A percentile compares a stretch with the other conserved stretches of the same genome.
Conservation (phyloP, 2,113 vertebrate genomes). For the Tenrec ecaudatus region DNA sequence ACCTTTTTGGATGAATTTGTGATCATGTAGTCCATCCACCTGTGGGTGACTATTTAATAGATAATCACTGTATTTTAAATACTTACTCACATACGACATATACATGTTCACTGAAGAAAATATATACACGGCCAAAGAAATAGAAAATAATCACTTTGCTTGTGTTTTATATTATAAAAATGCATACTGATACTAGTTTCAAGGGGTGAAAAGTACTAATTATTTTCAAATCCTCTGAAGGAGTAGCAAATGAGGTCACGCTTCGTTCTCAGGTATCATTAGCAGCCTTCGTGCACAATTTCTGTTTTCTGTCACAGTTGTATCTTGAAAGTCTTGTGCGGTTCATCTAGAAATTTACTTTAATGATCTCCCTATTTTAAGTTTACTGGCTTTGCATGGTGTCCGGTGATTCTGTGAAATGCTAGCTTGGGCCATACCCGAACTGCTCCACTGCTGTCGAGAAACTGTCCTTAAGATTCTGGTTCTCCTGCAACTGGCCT, state of each 20-base stretch:
- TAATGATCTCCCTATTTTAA: slow-evolving; percentile 63
- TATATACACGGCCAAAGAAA: not conserved
- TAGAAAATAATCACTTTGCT: slow-evolving; percentile 10
- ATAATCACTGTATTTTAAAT: slow-evolving; percentile 13
- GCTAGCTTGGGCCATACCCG: slow-evolving; percentile 69
- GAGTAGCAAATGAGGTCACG: not conserved
- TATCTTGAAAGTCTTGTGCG: slow-evolving; percentile 80
- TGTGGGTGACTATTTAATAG: slow-evolving; percentile 21
- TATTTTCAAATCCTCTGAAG: slow-evolving; percentile 49
- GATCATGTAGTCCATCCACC: not conserved
- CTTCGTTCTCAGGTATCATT: slow-evolving; percentile 68
- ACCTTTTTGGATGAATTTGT: slow-evolving; percentile 33
- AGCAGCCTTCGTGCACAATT: slow-evolving; percentile 76
- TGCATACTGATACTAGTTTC: slow-evolving; percentile 31
- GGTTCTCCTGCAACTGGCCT: slow-evolving; percentile 30
- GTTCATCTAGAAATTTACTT: slow-evolving; percentile 79
- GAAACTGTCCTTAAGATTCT: slow-evolving; percentile 41
- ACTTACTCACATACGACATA: slow-evolving; percentile 3
- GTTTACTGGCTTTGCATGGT: slow-evolving; percentile 64
- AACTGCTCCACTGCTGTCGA: slow-evolving; percentile 23
- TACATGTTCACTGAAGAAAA: slow-evolving; percentile 1
- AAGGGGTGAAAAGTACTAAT: not conserved
- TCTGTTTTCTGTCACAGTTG: slow-evolving; percentile 77
- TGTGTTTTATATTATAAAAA: not conserved
- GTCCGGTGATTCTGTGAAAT: slow-evolving; percentile 70